Evolutionary conservation across 2,113 vertebrate species (phyloP), one percentile per base, ranked within the genome.

Genomic region (Pluvianellus socialis): DNA sequence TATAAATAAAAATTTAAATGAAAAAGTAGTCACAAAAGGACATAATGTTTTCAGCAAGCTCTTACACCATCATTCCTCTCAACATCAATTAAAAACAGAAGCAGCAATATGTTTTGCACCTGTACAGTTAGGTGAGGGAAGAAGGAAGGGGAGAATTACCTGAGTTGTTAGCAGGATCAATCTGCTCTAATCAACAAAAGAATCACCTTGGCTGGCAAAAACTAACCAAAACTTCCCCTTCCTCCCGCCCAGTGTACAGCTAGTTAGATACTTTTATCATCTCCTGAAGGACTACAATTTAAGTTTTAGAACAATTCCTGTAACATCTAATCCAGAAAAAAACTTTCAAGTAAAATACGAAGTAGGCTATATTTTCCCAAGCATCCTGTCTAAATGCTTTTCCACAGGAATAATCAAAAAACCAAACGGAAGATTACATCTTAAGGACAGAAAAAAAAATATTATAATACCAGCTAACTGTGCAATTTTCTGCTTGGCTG

Each of bases 401-500:
- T 68, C 44, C 33, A 62, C 0, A 73, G 20, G 12, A 92, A 62
- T 30, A 59, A 50, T 11, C 1, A 7, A 81, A 88, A 86, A 45
- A 7, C 23, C 11, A 30, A 79, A 67, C 7, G 40, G 22, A 72
- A 58, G 2, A 65, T 0, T 5, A 63, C 38, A 92, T 5, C 5
- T n/a, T 44, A 40, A 65, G 23, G 33, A 66, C 7, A 55, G 38
- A 26, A 85, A 68, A 85, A 68, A 71, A 55, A 33, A 7, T 14
- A 40, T 4, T 32, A 28, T 32, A 91, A 97, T 96, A 99, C 99
- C 97, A 63, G 98, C 96, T 88, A 99, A 98, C 67, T 99, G 99
- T 80, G 97, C 98, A 96, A 99, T 99, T 96, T 99, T 99, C 98
- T 99, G 99, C 90, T 98, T 99, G 82, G 99, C 99, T 12, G 95